phyloP scores from a whole-genome alignment of 2,113 vertebrate genomes.

The Leptobrachium ailaonicum region DNA sequence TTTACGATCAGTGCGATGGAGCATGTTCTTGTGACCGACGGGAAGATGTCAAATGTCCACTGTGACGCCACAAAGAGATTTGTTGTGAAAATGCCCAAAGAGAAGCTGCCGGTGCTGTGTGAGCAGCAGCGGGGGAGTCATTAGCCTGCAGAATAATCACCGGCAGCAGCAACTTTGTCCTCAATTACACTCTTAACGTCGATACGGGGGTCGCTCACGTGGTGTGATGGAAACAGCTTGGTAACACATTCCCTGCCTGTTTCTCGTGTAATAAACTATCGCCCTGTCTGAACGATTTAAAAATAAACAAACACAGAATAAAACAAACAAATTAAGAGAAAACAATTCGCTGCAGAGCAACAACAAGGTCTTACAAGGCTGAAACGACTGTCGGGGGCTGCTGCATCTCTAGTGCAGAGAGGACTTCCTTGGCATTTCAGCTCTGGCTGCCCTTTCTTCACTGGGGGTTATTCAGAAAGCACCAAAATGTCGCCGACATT shows the following conservation, averaged over 20 bases:
- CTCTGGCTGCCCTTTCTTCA: too few relatives aligned
- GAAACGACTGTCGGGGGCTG: too few relatives aligned
- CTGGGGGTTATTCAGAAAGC: too few relatives aligned
- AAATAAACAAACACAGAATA: too few relatives aligned
- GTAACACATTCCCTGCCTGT: not conserved
- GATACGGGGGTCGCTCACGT: not conserved
- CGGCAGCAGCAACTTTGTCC: slow-evolving; percentile 13
- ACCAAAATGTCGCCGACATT: too few relatives aligned
- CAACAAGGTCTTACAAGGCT: too few relatives aligned
- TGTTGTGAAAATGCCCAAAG: slow-evolving; percentile 30
- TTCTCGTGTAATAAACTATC: not conserved
- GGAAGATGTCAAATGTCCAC: slow-evolving; percentile 18
- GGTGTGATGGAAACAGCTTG: not conserved
- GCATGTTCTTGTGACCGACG: not conserved
- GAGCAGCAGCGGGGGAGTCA: slow-evolving; percentile 24
- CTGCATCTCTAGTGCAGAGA: too few relatives aligned
- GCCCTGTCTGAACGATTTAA: not conserved
- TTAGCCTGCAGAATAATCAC: slow-evolving; percentile 27
- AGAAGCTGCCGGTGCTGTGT: slow-evolving; percentile 23
- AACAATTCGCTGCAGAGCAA: too few relatives aligned
- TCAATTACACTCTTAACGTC: slow-evolving; percentile 18
- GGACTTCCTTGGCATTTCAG: too few relatives aligned
- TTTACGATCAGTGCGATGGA: not conserved
- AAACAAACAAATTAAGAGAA: too few relatives aligned
- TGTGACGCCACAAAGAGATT: slow-evolving; percentile 24